Evolutionary conservation across 2,113 vertebrate genomes (phyloP), one percentile per base, ranked within the genome.

Genomic region (Bothrops jararaca): DNA sequence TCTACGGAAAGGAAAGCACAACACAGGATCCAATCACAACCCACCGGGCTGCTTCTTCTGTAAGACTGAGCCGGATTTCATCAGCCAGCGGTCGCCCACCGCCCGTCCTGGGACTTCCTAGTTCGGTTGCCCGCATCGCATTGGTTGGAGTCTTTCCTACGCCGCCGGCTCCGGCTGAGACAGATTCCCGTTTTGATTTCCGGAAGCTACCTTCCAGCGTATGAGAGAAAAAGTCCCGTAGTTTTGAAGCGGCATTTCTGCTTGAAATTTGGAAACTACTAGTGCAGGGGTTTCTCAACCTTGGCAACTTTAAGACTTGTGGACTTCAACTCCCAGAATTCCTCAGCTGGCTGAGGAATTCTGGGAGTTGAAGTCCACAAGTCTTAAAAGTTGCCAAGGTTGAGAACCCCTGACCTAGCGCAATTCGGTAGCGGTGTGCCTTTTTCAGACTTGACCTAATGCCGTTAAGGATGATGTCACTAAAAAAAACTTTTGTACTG

Each of bases 51-150:
- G 15, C n/a, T 29, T 39, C 52, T 15, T 26, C 69, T 20, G 96
- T 94, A 96, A 97, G 92, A 22, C 52, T 2, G 18, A 5, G 74
- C 13, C 3, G 64, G 93, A 93, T 96, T 97, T 96, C 96, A 94
- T 97, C 96, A 97, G 94, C 58, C 23, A 0, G 0, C 0, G 39
- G 48, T 54, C 89, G 80, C 92, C 22, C 10, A 56, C 2, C 0
- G 9, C 1, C 29, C 7, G 5, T 20, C 45, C 54, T n/a, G 0
- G 7, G 42, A 50, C 42, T 53, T 54, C n/a, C 86, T 26, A 0
- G 13, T n/a, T 50, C 7, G 15, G 3, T 24, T 13, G 6, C 13
- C 60, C 11, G 39, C 18, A 39, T 42, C 34, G 1, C 74, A 22
- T 42, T 80, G 74, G 34, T 4, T 42, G 18, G 74, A 39, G 7